These are phyloP conservation scores for Gastrophryne carolinensis DNA, from an alignment of 2,797 vertebrate species.

Conservation along the genomic window DNA sequence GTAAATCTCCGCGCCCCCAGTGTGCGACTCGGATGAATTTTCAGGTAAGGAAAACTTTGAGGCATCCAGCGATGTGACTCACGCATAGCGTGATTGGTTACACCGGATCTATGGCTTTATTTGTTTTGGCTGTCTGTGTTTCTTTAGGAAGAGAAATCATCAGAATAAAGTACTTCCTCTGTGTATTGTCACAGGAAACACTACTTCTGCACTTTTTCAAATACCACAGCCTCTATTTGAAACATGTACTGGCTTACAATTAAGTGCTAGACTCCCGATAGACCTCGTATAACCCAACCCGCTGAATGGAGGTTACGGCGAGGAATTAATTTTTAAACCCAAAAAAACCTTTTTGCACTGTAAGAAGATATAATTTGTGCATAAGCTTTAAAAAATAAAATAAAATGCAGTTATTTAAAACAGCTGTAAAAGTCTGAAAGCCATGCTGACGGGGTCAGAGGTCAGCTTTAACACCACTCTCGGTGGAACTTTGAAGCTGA, in stretches of 20 bases:
- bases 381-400: slow-evolving; percentile 74
- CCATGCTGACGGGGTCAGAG: slow-evolving; percentile 76
- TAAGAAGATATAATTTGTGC: slow-evolving; percentile 32
- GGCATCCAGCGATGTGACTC: slow-evolving; percentile 15
- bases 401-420: slow-evolving; percentile 85
- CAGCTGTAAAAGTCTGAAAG: slow-evolving; percentile 84
- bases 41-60: slow-evolving; percentile 20
- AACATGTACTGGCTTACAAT: slow-evolving; percentile 16
- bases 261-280: slow-evolving; percentile 13
- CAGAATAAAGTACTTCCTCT: slow-evolving; percentile 79
- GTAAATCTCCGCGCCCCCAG: slow-evolving; percentile 21
- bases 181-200: slow-evolving; percentile 81
- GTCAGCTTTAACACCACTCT: slow-evolving; percentile 91
- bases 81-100: slow-evolving; percentile 58
- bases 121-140: slow-evolving; percentile 74
- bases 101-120: slow-evolving; percentile 73
- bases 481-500: slow-evolving; percentile 89
- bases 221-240: slow-evolving; percentile 70
- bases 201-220: slow-evolving; percentile 74
- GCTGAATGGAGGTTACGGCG: background rate
- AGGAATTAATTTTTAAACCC: slow-evolving; percentile 4
- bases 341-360: slow-evolving; percentile 26
- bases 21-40: slow-evolving; percentile 9
- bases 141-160: slow-evolving; percentile 75
- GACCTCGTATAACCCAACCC: background rate